Base-by-base conservation (phyloP, 2,113 vertebrate genomes). In the Falcunculus frontatus region DNA sequence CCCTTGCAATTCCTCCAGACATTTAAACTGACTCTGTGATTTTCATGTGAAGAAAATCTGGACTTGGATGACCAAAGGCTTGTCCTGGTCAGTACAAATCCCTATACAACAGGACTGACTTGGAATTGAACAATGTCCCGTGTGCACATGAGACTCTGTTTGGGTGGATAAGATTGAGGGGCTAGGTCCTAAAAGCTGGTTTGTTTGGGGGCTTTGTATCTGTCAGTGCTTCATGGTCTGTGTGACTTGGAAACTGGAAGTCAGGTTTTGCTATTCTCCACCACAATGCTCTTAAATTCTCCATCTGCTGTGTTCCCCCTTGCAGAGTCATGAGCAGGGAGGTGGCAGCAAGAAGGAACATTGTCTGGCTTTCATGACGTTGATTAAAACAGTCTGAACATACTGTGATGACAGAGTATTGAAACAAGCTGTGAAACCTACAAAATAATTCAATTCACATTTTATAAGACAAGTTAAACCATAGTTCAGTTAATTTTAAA, bases 121-220 rank as follows among this genome's bases (percentile, higher is more conserved):
- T 46, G 22, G 10, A 37, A 25, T 81, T 57, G 35, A 68, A 53
- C 32, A 10, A 21, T 25, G 44, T 65, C 52, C 19, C 25, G 15
- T 2, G 0, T 41, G n/a, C 11, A 18, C 9, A 8, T 4, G 6
- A 30, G 26, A 41, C 4, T 49, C 16, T 0, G 0, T 59, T 42
- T 35, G 7, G 50, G 12, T 59, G 37, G 35, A 3, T 29, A 47
- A 84, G 23, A 37, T 4, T 29, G 67, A 70, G n/a, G 26, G 19
- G 7, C 6, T 22, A 35, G 30, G 17, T 27, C 8, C 6, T 41
- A 26, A 44, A 93, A 57, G 7, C 7, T 63, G 7, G 3, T 50
- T 68, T 2, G 2, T 63, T 53, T 33, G 21, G 5, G 4, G 7
- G 26, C 21, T 84, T 62, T 64, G 1, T 33, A 13, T 56, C 29